phyloP scores from a whole-genome alignment of 2,888 invertebrate genomes.

The Calliphora vomitoria region DNA sequence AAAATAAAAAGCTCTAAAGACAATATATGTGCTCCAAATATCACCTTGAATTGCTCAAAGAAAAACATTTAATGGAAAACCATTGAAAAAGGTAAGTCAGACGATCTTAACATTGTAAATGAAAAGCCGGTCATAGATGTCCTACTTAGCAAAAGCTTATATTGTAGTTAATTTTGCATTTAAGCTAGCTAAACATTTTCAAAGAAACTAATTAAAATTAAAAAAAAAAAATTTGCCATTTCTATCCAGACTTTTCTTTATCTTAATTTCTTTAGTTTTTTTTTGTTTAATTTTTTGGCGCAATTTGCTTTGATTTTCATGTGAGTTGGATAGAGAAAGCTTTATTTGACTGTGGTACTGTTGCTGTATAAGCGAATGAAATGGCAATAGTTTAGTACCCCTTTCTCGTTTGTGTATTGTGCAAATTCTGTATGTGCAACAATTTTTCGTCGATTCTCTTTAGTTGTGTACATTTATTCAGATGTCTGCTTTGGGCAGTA shows the following conservation, averaged over 20 bases:
- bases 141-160: no score
- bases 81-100: no score
- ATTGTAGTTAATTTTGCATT: no score
- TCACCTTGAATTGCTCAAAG: background rate
- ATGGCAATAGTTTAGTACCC: conserved; percentile 24
- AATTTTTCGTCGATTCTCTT: conserved; percentile 52
- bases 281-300: conserved; percentile 80
- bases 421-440: conserved; percentile 65
- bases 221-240: background rate
- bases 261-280: conserved; percentile 43
- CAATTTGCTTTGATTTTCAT: conserved; percentile 75
- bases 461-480: conserved; percentile 64
- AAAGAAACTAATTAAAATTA: background rate
- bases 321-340: conserved; percentile 58
- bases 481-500: background rate
- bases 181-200: background rate
- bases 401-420: conserved; percentile 40
- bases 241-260: conserved; percentile 13
- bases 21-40: conserved; percentile 33
- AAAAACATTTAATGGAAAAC: no score
- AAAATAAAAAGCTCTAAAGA: conserved; percentile 12
- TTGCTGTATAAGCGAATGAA: conserved; percentile 17
- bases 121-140: no score
- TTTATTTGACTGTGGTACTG: background rate
- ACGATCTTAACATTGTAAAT: no score